A percentile compares a stretch with the other conserved stretches of the same genome.
Evolutionary conservation across 23 tunicate species (phyloP).

Genomic region (Trididemnum clinides): DNA sequence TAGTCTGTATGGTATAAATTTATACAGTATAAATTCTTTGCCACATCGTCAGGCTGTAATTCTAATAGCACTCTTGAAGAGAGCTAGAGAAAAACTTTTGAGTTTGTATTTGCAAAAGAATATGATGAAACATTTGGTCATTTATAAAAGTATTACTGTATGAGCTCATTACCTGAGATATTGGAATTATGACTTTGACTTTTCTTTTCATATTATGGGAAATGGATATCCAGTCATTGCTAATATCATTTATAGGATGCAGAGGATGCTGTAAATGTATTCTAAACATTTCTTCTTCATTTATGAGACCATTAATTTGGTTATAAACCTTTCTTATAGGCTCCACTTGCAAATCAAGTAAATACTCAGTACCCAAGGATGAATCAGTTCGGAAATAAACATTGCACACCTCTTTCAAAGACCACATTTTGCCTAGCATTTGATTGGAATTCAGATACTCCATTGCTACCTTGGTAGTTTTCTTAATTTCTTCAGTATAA

Average conservation of each 20-base stretch:
- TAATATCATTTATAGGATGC: constrained; percentile 9
- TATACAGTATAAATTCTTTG: no score
- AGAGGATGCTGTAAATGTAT: constrained; percentile 69
- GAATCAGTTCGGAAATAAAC: constrained; percentile 73
- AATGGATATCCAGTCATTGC: not conserved
- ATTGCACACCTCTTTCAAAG: constrained; percentile 43
- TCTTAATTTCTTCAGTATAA: constrained; percentile 63
- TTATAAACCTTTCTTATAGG: not conserved
- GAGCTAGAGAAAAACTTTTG: no score
- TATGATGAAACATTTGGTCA: no score
- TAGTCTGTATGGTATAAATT: no score
- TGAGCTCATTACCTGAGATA: not conserved
- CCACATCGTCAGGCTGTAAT: no score
- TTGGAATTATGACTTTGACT: not conserved
- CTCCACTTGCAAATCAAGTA: constrained; percentile 60
- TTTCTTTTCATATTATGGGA: not conserved
- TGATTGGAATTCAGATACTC: constrained; percentile 74
- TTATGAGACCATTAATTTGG: not conserved
- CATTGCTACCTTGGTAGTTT: constrained; percentile 63
- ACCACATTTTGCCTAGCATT: constrained; percentile 67
- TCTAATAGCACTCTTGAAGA: no score
- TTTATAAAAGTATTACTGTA: not conserved
- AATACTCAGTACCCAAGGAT: constrained; percentile 69
- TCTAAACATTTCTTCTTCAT: constrained; percentile 33
- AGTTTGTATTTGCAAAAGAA: no score